Base-by-base conservation (phyloP, 1,140 invertebrate genomes). In the Cepaea nemoralis region DNA sequence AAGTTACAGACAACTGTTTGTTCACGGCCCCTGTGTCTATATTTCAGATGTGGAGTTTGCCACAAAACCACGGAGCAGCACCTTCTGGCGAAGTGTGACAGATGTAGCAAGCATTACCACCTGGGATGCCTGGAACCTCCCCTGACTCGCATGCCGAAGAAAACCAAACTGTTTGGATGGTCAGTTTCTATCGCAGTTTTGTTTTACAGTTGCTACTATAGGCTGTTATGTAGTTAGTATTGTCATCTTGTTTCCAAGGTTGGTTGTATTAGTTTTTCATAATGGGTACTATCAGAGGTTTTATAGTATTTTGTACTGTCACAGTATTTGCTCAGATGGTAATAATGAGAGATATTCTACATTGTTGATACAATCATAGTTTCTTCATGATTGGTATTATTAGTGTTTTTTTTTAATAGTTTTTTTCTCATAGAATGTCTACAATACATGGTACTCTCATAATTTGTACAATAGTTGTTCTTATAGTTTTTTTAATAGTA, bases 131-230 rank as follows among this genome's bases (percentile, higher is more conserved):
- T 99, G 67, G 96, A 97, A 90, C 97, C 97, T 35, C 98, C 97
- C 19, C 92, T 99, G 10, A 95, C 95, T 2, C 93, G 97, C 50
- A 96, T 98, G 93, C 98, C 98, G 2, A 98, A 98, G 86, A 98
- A 98, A 93, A 97, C 96, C 35, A 97, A 97, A 92, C 94, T 96
- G 5, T 96, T 94, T 93, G 97, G 97, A 86, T 99, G 97, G 97
- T 96, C 91, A 90, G 88, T 85, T 63, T 0, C 76, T 33, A 14
- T n/a, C 63, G 10, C 6, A 10, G 10, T n/a, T 67, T n/a, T 33
- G 12, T 67, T n/a, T 67, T n/a, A 27, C 63, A 14, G 10, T 33
- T n/a, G 8, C 63, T 67, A 14, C 63, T 12, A 10, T 67, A 10
- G 10, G n/a, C 33, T 67, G 10, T 67, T 67, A 10, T 67, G 24